Base-by-base conservation (phyloP, 2,888 invertebrate species). In the Synergus japonicus region DNA sequence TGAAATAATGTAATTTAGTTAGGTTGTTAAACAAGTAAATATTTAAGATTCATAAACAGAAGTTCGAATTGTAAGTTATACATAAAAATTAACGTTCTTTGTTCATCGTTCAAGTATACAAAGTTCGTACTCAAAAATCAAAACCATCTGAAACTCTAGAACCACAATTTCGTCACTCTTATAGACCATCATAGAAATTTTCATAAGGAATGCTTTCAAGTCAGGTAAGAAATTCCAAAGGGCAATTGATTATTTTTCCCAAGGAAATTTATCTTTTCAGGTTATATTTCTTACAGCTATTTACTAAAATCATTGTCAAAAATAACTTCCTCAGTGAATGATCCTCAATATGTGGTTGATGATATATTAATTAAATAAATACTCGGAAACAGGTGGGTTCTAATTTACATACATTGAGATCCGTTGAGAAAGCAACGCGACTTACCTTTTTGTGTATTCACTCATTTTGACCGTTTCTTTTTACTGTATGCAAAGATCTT, bases 271-370 rank as follows among this genome's bases (percentile, higher is more conserved):
- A 18, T 8, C n/a, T 13, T 37, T 1, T 2, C 13, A 64, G 12
- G 2, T n/a, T 65, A 41, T 65, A 41, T 41, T n/a, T 37, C 41
- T n/a, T 9, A 43, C 1, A 9, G 54, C n/a, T 54, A 37, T 54
- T 73, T 37, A 2, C n/a, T 49, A 15, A n/a, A 37, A 73, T 73
- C 73, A 73, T 54, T 73, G 73, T 37, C 73, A 54, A 73, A 54
- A 54, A 73, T 15, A 73, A n/a, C 3, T 54, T 73, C 10, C 37
- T 73, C 73, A 73, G 54, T 73, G 73, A 73, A 46, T 54, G 10
- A 46, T 73, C 29, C 15, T 1, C 7, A 54, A 37, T 54, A 2
- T 54, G 29, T 41, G 37, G 22, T 9, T 49, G 1, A 15, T 46
- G 73, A n/a, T 15, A 44, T 46, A 46, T 12, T 12, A 46, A 46